phyloP scores from a whole-genome alignment of 2,888 invertebrate species.

The Colostygia pectinataria region DNA sequence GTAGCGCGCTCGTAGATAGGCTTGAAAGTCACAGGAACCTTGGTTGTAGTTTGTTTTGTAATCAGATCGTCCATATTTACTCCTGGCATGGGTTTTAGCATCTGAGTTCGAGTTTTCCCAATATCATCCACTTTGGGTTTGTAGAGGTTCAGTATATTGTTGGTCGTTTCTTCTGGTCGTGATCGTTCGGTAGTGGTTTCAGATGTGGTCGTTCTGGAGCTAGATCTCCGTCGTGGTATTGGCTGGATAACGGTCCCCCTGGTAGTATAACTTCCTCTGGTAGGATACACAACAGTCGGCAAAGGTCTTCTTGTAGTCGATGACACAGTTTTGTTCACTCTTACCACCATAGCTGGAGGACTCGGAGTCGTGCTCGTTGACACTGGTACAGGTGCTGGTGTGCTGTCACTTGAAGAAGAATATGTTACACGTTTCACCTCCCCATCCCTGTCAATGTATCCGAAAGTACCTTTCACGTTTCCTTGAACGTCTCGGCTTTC shows the following conservation, averaged over 20 bases:
- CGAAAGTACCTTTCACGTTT: conserved; percentile 92
- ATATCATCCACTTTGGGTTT: conserved; percentile 61
- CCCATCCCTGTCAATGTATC: conserved; percentile 90
- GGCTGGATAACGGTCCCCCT: conserved; percentile 85
- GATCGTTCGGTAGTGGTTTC: conserved; percentile 59
- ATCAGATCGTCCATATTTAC: conserved; percentile 61
- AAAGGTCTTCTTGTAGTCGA: conserved; percentile 82
- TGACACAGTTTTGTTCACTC: conserved; percentile 72
- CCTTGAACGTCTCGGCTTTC: conserved; percentile 91
- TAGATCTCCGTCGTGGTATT: conserved; percentile 82
- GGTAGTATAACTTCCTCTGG: conserved; percentile 79
- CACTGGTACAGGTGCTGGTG: conserved; percentile 67
- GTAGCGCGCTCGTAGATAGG: conserved; percentile 79
- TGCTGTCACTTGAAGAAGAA: conserved; percentile 78
- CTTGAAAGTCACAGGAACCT: conserved; percentile 69
- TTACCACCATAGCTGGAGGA: conserved; percentile 73
- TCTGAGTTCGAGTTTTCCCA: conserved; percentile 60
- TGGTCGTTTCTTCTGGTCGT: conserved; percentile 59
- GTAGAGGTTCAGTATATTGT: conserved; percentile 61
- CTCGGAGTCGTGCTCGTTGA: conserved; percentile 61
- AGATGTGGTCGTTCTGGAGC: conserved; percentile 56
- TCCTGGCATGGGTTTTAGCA: conserved; percentile 62
- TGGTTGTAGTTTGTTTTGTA: conserved; percentile 70
- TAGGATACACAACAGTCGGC: conserved; percentile 77
- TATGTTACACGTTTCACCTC: conserved; percentile 92